These are phyloP conservation scores for Platysternon megacephalum DNA, from an alignment of 2,113 vertebrate species.

Conservation along the genomic window DNA sequence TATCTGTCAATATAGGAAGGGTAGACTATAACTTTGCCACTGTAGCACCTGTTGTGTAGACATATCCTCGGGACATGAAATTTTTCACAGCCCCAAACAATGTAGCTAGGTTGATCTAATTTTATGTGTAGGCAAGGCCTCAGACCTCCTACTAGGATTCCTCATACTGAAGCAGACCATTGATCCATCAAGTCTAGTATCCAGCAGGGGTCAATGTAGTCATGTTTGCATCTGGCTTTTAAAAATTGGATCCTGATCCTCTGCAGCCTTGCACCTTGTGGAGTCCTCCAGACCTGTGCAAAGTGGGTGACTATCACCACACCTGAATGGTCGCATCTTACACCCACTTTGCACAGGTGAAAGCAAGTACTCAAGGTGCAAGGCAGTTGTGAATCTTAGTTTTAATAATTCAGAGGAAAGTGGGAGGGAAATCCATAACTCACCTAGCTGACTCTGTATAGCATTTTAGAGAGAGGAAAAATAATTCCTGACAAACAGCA, in stretches of 20 bases:
- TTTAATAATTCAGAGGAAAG: not conserved
- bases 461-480: not conserved
- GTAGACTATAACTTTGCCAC: too few relatives aligned
- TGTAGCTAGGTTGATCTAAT: too few relatives aligned
- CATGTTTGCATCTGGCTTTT: not conserved
- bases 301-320: not conserved
- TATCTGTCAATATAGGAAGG: too few relatives aligned
- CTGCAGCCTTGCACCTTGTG: not conserved
- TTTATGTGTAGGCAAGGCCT: too few relatives aligned
- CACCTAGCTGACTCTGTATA: not conserved
- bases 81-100: too few relatives aligned
- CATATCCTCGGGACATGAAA: too few relatives aligned
- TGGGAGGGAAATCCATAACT: not conserved
- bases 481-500: not conserved
- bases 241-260: not conserved
- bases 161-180: not conserved
- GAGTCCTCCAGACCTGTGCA: not conserved
- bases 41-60: too few relatives aligned
- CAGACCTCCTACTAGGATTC: not conserved
- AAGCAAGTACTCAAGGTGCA: not conserved
- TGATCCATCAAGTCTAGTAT: not conserved
- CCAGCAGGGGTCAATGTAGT: not conserved
- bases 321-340: not conserved
- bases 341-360: not conserved
- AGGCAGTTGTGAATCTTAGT: not conserved